Evolutionary conservation across 2,113 vertebrate genomes (phyloP), one percentile per base, ranked within the genome.

Genomic region (Megalops atlanticus): DNA sequence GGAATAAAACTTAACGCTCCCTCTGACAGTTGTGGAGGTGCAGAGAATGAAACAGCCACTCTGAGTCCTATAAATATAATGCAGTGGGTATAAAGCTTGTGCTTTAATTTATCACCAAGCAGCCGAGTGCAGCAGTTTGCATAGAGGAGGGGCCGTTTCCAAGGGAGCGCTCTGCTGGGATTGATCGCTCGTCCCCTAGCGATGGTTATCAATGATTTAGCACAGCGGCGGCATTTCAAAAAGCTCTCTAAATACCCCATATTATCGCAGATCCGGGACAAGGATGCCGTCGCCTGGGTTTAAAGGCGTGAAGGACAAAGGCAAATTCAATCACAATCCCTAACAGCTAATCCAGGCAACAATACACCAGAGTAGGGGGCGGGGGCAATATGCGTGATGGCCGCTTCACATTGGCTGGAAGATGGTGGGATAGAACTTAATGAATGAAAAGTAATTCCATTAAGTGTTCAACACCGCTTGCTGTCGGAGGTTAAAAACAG

Each of bases 301-400:
- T 41, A 80, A 69, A 83, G 3, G 74, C 41, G 40, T 84, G 84
- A 86, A 87, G 84, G 87, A 79, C 74, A 54, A 85, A 79, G 33
- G 72, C 47, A 76, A 81, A 86, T 85, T 81, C 18, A 83, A 43
- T 87, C 85, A 69, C 18, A 11, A 36, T 4, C 71, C 12, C 73
- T 54, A 70, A 45, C 81, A 36, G 3, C 1, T 86, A 83, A 84
- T 81, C 81, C 85, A 83, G 73, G 49, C 71, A 54, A 79, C 74
- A 84, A 82, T n/a, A n/a, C n/a, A n/a, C n/a, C 80, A 82, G 68
- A 76, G 83, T 80, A 78, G 10, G n/a, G 35, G 69, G 71, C 33
- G n/a, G 40, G 70, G 41, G 80, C 70, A 74, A 40, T 78, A 71
- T 76, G 81, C 33, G 77, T 80, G 78, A 74, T 45, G 38, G 39